Evolutionary conservation across 2,888 invertebrate genomes (phyloP).

Genomic region (Ethmia dodecea): DNA sequence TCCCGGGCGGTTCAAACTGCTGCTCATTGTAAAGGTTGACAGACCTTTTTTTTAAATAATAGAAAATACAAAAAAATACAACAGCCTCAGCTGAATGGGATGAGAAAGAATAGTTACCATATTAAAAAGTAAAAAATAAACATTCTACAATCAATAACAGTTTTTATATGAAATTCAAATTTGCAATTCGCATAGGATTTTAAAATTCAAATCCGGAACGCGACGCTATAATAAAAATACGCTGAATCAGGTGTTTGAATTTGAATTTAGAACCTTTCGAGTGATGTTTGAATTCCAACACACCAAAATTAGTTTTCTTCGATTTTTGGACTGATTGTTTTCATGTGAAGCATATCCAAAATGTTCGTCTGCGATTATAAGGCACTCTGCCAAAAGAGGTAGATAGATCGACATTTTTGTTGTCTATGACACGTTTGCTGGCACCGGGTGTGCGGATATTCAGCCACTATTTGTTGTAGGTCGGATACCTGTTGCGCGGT

Average conservation of each 20-base stretch:
- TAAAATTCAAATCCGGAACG: slow-evolving; percentile 31
- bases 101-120: not conserved
- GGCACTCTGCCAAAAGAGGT: not conserved
- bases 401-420: not conserved
- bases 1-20: slow-evolving; percentile 37
- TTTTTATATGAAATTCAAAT: slow-evolving; percentile 26
- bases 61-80: slow-evolving; percentile 1
- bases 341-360: too few species aligned
- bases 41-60: slow-evolving; percentile 35
- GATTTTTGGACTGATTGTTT: too few species aligned
- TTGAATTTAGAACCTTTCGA: slow-evolving; percentile 31
- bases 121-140: slow-evolving; percentile 4
- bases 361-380: slow-evolving; percentile 6
- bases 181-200: slow-evolving; percentile 25
- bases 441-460: slow-evolving; percentile 2
- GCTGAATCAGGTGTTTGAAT: slow-evolving; percentile 26
- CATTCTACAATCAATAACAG: slow-evolving; percentile 4
- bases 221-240: slow-evolving; percentile 22
- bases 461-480: slow-evolving; percentile 24
- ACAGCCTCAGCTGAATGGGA: too few species aligned
- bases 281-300: slow-evolving; percentile 6
- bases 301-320: too few species aligned
- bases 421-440: not conserved
- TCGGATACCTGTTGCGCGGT: slow-evolving; percentile 47
- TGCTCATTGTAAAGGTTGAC: slow-evolving; percentile 45